Percentiles rank a stretch among this genome's conserved stretches.
phyloP scores from a whole-genome alignment of 1,140 invertebrate genomes.

The Andrena cerasifolii region DNA sequence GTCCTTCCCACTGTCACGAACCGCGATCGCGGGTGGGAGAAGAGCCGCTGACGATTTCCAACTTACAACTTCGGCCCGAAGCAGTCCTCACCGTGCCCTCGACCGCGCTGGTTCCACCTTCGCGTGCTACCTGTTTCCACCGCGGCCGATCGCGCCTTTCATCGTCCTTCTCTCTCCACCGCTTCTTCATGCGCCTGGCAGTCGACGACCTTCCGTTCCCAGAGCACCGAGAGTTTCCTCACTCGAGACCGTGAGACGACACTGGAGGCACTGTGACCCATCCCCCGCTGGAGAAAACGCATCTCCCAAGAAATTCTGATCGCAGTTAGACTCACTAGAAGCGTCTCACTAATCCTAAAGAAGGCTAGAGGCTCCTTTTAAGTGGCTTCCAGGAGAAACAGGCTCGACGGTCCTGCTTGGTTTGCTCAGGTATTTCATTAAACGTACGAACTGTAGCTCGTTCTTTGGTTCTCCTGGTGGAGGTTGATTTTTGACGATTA shows the following conservation, averaged over 20 bases:
- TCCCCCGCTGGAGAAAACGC: too few relatives aligned
- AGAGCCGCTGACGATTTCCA: conserved; percentile 17
- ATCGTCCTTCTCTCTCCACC: too few relatives aligned
- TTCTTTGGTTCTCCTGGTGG: too few relatives aligned
- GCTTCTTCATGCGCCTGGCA: background rate
- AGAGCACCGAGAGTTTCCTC: background rate
- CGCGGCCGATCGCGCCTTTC: background rate
- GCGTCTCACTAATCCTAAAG: background rate
- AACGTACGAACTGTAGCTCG: too few relatives aligned
- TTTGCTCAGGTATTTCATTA: too few relatives aligned
- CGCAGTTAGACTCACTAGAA: background rate
- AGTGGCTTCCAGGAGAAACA: too few relatives aligned
- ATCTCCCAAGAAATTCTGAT: too few relatives aligned
- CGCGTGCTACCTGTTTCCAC: background rate
- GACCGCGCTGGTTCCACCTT: background rate
- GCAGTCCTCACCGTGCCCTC: conserved; percentile 7
- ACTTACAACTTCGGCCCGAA: conserved; percentile 8
- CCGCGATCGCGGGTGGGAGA: conserved; percentile 23
- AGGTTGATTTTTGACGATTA: too few relatives aligned
- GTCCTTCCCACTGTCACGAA: background rate
- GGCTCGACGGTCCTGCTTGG: too few relatives aligned
- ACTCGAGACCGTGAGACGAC: background rate
- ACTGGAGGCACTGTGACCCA: too few relatives aligned
- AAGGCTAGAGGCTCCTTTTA: too few relatives aligned
- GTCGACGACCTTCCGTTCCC: background rate